A percentile compares a stretch with the other conserved stretches of the same genome.
Conservation (phyloP, 2,888 invertebrate species). For the Noctua fimbriata region DNA sequence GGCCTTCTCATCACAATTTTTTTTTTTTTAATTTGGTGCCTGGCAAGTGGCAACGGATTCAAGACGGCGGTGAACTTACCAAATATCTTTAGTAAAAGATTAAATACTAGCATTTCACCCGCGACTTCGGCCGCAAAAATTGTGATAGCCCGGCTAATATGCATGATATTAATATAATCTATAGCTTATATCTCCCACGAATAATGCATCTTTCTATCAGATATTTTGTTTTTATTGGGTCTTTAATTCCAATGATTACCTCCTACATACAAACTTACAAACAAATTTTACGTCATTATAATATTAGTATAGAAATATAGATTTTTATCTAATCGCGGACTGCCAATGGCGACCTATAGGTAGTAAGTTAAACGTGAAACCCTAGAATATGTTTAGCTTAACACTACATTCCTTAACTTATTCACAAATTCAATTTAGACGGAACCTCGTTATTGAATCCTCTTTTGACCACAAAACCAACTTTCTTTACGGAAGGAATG, state of each 20-base stretch:
- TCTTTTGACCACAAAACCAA: constrained; percentile 48
- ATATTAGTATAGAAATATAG: too few relatives aligned
- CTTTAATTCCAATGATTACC: too few relatives aligned
- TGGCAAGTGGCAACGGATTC: not conserved
- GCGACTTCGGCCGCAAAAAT: too few relatives aligned
- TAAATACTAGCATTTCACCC: not conserved
- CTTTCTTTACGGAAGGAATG: constrained; percentile 35
- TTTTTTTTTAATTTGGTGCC: too few relatives aligned
- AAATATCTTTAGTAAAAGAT: not conserved
- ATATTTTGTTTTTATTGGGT: too few relatives aligned
- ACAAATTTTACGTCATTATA: too few relatives aligned
- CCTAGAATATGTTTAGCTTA: not conserved
- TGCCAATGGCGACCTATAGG: too few relatives aligned
- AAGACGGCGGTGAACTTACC: not conserved
- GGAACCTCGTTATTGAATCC: constrained; percentile 34
- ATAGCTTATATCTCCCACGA: too few relatives aligned
- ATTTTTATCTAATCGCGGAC: not conserved
- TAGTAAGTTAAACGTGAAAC: not conserved
- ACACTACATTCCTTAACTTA: not conserved
- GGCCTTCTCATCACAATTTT: not conserved
- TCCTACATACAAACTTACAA: too few relatives aligned
- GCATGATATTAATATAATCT: too few relatives aligned
- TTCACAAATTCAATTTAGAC: not conserved
- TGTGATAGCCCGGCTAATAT: too few relatives aligned
- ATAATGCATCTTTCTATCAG: too few relatives aligned